Evolutionary conservation across 2,888 invertebrate genomes (phyloP).

Genomic region (Elysia crispata): DNA sequence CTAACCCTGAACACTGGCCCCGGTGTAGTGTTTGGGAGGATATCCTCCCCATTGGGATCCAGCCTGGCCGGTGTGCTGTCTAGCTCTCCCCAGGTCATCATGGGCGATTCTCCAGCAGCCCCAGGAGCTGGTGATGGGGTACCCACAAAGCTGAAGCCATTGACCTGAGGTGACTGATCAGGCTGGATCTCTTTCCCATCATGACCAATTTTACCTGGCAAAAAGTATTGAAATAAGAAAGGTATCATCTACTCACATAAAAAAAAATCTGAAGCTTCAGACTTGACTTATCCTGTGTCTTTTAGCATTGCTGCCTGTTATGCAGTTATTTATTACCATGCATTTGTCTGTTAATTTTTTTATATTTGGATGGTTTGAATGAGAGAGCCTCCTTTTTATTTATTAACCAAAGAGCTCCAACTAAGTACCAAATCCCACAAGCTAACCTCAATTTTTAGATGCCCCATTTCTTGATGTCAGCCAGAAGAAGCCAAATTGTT

Average conservation of each 20-base stretch:
- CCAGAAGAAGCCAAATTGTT: too few species aligned
- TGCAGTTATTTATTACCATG: too few species aligned
- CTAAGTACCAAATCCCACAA: too few species aligned
- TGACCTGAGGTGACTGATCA: slow-evolving; percentile 82
- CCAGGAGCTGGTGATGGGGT: slow-evolving; percentile 93
- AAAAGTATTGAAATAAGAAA: neutral
- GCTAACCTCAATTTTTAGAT: too few species aligned
- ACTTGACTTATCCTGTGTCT: too few species aligned
- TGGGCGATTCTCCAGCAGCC: slow-evolving; percentile 86
- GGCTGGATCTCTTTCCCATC: slow-evolving; percentile 90
- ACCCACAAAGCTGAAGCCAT: slow-evolving; percentile 87
- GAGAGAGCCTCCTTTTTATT: too few species aligned
- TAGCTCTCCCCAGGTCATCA: slow-evolving; percentile 99
- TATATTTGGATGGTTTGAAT: too few species aligned
- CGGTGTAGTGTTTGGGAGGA: slow-evolving; percentile 78
- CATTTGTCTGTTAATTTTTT: too few species aligned
- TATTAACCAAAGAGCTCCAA: too few species aligned
- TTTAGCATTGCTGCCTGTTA: too few species aligned
- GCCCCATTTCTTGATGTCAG: too few species aligned
- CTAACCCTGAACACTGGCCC: slow-evolving; percentile 91
- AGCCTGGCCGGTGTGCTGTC: slow-evolving; percentile 97
- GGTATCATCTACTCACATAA: neutral
- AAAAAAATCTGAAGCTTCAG: too few species aligned
- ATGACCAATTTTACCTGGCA: slow-evolving; percentile 91
- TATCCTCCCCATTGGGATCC: slow-evolving; percentile 91